A percentile compares a stretch with the other conserved stretches of the same genome.
Conservation (phyloP, 2,888 invertebrate genomes). For the Synanthedon formicaeformis region DNA sequence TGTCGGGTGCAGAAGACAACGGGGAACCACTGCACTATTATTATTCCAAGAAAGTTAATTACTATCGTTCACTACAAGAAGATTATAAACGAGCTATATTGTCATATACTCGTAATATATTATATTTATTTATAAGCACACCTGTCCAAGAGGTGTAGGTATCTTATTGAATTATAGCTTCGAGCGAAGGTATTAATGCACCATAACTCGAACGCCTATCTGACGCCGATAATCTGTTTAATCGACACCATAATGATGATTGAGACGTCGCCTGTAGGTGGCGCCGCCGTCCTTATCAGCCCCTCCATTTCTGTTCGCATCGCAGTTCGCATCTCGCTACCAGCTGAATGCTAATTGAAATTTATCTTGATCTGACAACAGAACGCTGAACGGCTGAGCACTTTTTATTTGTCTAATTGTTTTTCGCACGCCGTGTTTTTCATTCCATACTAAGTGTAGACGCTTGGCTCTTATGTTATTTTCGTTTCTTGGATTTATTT, state of each 20-base stretch:
- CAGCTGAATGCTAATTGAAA: slow-evolving; percentile 40
- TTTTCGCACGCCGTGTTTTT: not conserved
- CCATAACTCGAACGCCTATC: slow-evolving; percentile 10
- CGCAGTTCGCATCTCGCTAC: slow-evolving; percentile 20
- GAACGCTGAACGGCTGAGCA: not conserved
- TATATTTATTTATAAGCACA: no score
- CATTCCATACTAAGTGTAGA: not conserved
- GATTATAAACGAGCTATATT: no score
- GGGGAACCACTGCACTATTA: no score
- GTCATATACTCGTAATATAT: no score
- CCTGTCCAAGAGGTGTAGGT: not conserved
- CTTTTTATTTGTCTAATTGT: not conserved
- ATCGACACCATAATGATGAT: slow-evolving; percentile 34
- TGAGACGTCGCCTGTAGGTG: slow-evolving; percentile 25
- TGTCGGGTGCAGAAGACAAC: no score
- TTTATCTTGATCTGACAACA: slow-evolving; percentile 11
- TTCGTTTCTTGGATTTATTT: no score
- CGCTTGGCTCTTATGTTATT: no score
- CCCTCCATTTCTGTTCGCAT: slow-evolving; percentile 7
- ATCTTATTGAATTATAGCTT: not conserved
- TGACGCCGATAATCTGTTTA: slow-evolving; percentile 22
- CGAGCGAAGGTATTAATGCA: slow-evolving; percentile 1
- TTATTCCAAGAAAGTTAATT: no score
- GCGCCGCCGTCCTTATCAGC: slow-evolving; percentile 23
- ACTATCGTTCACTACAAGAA: no score